These are phyloP conservation scores for Raja brachyura DNA, from an alignment of 2,113 vertebrate genomes.

Conservation along the genomic window DNA sequence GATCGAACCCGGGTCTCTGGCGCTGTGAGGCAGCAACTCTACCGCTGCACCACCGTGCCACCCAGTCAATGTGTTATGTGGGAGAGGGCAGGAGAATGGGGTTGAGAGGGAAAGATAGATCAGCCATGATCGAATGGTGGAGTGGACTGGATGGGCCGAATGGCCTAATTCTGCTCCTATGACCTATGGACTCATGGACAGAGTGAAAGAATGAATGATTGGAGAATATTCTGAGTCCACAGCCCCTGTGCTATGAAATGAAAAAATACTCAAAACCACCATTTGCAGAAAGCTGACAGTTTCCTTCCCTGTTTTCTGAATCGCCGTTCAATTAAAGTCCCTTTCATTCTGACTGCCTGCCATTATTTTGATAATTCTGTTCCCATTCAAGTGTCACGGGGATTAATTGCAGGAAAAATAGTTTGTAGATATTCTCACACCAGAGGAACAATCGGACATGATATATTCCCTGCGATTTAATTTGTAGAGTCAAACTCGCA, in stretches of 20 bases:
- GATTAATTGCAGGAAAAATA: slow-evolving; percentile 3
- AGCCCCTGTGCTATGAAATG: neutral
- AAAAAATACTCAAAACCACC: neutral
- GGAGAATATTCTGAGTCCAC: neutral
- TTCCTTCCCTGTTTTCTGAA: neutral
- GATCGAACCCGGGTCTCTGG: no score
- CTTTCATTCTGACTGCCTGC: neutral
- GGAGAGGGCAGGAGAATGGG: no score
- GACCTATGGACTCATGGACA: no score
- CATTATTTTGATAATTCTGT: neutral
- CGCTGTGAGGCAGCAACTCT: no score
- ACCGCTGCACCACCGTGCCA: no score
- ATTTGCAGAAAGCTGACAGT: neutral
- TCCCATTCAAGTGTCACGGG: neutral
- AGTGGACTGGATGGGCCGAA: no score
- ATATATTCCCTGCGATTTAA: neutral
- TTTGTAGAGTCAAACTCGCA: neutral
- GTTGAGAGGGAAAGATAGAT: no score
- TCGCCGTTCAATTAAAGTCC: neutral
- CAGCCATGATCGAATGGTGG: no score
- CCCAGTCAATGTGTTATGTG: no score
- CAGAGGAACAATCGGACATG: neutral
- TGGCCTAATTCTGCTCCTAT: no score
- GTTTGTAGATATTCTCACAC: neutral
- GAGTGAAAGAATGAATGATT: no score